Conservation (phyloP, 2,888 invertebrate species). For the Pheosia gnoma region DNA sequence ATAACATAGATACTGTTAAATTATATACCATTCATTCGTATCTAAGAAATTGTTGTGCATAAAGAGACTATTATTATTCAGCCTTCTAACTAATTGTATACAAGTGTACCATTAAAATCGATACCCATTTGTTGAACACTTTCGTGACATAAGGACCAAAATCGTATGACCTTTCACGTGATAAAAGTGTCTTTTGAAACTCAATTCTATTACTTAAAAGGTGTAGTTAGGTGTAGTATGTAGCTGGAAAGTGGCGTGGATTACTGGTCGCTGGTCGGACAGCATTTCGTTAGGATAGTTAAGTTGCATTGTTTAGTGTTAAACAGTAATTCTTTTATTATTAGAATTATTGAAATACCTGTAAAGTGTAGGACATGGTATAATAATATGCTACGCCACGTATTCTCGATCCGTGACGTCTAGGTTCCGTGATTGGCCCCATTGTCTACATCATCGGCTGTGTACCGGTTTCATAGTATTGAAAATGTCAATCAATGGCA, state of each 20-base stretch:
- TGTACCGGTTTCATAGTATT: too few relatives aligned
- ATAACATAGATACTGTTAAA: too few relatives aligned
- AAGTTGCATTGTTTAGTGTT: slow-evolving; percentile 49
- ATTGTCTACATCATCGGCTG: too few relatives aligned
- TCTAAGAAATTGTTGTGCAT: too few relatives aligned
- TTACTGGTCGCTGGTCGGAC: slow-evolving; percentile 21
- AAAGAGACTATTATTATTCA: background rate
- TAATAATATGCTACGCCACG: too few relatives aligned
- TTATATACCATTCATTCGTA: too few relatives aligned
- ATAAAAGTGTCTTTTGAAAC: slow-evolving; percentile 6
- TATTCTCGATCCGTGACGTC: too few relatives aligned
- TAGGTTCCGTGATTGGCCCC: too few relatives aligned
- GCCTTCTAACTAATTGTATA: slow-evolving; percentile 20
- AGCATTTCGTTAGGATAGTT: slow-evolving; percentile 39
- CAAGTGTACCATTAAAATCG: slow-evolving; percentile 33
- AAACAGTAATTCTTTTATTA: slow-evolving; percentile 32
- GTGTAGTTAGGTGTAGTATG: too few relatives aligned
- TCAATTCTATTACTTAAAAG: background rate
- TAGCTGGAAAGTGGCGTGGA: slow-evolving; percentile 11
- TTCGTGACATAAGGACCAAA: slow-evolving; percentile 27
- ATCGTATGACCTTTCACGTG: slow-evolving; percentile 13
- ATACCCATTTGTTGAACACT: slow-evolving; percentile 44
- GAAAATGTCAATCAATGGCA: too few relatives aligned
- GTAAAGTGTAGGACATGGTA: slow-evolving; percentile 3
- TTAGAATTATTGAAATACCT: slow-evolving; percentile 23